Percentiles rank a stretch among this genome's conserved stretches.
Evolutionary conservation across 2,888 invertebrate genomes (phyloP).

Genomic region (Athrips mouffetella): DNA sequence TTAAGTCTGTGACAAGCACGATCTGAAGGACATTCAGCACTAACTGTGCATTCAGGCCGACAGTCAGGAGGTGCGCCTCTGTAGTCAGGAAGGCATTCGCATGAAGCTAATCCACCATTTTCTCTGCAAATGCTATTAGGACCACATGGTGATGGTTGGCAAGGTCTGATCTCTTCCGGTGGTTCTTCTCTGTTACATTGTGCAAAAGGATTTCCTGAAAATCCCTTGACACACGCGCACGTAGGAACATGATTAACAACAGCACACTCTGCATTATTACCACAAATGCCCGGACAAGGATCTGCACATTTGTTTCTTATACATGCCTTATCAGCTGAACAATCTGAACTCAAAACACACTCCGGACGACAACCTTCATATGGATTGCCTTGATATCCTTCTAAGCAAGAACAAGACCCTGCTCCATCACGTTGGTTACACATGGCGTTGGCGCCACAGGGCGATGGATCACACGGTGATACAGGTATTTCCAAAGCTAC

Average conservation of each 20-base stretch:
- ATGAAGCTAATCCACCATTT: constrained; percentile 85
- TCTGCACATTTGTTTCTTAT: constrained; percentile 89
- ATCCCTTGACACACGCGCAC: constrained; percentile 86
- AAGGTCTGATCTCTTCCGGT: constrained; percentile 77
- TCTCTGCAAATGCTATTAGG: constrained; percentile 87
- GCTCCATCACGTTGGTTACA: constrained; percentile 87
- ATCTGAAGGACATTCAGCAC: constrained; percentile 86
- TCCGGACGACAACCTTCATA: constrained; percentile 92
- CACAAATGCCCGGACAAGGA: constrained; percentile 92
- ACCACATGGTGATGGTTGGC: constrained; percentile 86
- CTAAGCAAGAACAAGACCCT: constrained; percentile 88
- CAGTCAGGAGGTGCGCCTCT: constrained; percentile 85
- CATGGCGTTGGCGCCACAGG: constrained; percentile 91
- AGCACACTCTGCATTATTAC: constrained; percentile 88
- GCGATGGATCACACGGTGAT: constrained; percentile 88
- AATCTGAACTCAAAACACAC: constrained; percentile 91
- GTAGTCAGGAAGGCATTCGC: constrained; percentile 83
- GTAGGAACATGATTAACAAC: constrained; percentile 92
- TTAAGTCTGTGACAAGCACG: constrained; percentile 87
- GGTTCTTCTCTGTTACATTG: constrained; percentile 55
- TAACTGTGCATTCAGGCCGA: constrained; percentile 86
- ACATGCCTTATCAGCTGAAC: constrained; percentile 89
- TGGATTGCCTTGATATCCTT: constrained; percentile 90
- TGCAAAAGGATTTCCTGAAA: constrained; percentile 84
- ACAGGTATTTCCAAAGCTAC: constrained; percentile 76